Conservation (phyloP, 1,140 invertebrate genomes). For the Macrobrachium nipponense region DNA sequence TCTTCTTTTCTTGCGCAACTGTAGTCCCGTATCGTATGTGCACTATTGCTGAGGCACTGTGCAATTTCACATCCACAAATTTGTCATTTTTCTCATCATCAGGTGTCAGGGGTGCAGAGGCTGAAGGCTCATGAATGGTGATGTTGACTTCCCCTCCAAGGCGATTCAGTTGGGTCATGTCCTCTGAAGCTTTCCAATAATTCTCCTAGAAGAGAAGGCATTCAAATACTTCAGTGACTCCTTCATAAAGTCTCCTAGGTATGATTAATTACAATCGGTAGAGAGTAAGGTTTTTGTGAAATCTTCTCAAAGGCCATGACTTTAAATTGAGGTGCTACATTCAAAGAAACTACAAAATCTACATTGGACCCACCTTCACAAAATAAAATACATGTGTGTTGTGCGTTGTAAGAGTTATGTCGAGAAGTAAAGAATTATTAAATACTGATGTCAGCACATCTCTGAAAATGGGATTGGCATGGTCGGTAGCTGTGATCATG, state of each 20-base stretch:
- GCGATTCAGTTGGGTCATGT: conserved; percentile 87
- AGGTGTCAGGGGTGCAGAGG: conserved; percentile 65
- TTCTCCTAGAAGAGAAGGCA: conserved; percentile 47
- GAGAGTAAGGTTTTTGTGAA: background rate
- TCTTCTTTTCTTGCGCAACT: conserved; percentile 86
- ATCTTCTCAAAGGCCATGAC: too few species aligned
- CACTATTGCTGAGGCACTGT: conserved; percentile 67
- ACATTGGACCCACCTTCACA: conserved; percentile 82
- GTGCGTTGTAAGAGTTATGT: conserved; percentile 89
- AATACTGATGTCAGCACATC: conserved; percentile 95
- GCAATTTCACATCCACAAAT: conserved; percentile 85
- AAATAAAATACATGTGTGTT: conserved; percentile 94
- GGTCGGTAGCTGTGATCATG: conserved; percentile 86
- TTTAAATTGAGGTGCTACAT: background rate
- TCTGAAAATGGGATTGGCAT: conserved; percentile 87
- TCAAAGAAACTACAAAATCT: background rate
- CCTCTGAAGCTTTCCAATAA: conserved; percentile 83
- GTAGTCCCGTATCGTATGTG: conserved; percentile 85
- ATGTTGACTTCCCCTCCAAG: conserved; percentile 92
- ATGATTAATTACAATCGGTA: too few species aligned
- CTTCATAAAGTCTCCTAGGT: too few species aligned
- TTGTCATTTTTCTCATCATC: conserved; percentile 64
- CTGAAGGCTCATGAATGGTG: conserved; percentile 88
- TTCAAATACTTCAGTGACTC: too few species aligned
- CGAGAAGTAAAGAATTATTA: conserved; percentile 88